These are phyloP conservation scores for Sarcophaga rosellei DNA, from an alignment of 2,888 invertebrate species.

Conservation along the genomic window DNA sequence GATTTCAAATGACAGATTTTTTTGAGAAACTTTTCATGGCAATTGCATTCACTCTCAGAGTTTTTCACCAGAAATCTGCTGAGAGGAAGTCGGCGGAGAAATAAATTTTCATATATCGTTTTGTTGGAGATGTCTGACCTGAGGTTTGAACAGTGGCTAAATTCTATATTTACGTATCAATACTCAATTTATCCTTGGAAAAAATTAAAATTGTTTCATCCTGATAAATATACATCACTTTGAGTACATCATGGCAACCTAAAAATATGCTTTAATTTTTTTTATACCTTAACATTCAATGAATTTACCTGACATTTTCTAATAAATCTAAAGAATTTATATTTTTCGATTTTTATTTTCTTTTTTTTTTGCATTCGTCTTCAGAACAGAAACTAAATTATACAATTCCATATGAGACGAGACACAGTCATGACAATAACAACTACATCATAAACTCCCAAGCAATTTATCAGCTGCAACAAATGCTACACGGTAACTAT, in stretches of 20 bases:
- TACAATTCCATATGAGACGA: constrained; percentile 66
- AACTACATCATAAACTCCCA: constrained; percentile 60
- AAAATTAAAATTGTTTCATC: no score
- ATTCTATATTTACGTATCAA: no score
- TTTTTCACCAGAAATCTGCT: background rate
- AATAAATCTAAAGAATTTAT: constrained; percentile 16
- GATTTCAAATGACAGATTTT: no score
- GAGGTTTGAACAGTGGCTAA: no score
- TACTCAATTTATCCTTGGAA: no score
- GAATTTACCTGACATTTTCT: constrained; percentile 42
- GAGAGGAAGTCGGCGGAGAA: background rate
- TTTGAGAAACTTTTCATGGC: no score
- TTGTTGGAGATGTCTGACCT: no score
- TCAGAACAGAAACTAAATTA: constrained; percentile 40
- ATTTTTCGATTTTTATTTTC: background rate
- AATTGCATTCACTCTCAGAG: no score
- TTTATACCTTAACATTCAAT: constrained; percentile 19
- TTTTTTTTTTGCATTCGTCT: background rate
- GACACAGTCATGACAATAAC: constrained; percentile 63
- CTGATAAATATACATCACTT: no score
- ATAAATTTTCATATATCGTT: no score
- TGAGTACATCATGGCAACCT: background rate
- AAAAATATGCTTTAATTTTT: constrained; percentile 27
- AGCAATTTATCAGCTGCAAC: constrained; percentile 67
- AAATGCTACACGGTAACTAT: background rate